A percentile compares a stretch with the other conserved stretches of the same genome.
Conservation (phyloP, 1,140 invertebrate genomes). For the Myzus persicae region DNA sequence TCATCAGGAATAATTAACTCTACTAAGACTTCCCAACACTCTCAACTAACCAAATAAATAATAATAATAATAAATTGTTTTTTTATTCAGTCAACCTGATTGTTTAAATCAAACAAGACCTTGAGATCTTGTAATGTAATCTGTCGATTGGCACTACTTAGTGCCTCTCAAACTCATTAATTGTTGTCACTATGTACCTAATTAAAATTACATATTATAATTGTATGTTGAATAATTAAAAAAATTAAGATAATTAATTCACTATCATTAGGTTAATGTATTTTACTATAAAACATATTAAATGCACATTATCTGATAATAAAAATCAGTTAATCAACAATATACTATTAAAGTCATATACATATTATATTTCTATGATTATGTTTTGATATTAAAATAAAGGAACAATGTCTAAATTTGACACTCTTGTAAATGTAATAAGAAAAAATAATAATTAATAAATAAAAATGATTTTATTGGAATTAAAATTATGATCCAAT, state of each 20-base stretch:
- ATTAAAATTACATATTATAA: too few species aligned
- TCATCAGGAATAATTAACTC: too few species aligned
- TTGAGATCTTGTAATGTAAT: too few species aligned
- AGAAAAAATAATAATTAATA: neutral
- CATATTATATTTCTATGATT: neutral
- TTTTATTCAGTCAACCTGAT: too few species aligned
- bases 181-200: too few species aligned
- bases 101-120: too few species aligned
- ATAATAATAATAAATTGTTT: too few species aligned
- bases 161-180: too few species aligned
- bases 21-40: too few species aligned
- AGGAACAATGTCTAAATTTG: neutral
- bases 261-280: neutral
- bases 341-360: neutral
- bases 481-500: neutral
- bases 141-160: too few species aligned
- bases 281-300: neutral
- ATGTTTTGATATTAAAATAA: slow-evolving; percentile 29
- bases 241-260: neutral
- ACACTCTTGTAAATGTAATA: neutral
- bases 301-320: neutral
- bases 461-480: neutral
- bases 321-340: neutral
- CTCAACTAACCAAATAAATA: too few species aligned
- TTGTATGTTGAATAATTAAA: too few species aligned